Base-by-base conservation (phyloP, 2,113 vertebrate species). In the Uria lomvia region DNA sequence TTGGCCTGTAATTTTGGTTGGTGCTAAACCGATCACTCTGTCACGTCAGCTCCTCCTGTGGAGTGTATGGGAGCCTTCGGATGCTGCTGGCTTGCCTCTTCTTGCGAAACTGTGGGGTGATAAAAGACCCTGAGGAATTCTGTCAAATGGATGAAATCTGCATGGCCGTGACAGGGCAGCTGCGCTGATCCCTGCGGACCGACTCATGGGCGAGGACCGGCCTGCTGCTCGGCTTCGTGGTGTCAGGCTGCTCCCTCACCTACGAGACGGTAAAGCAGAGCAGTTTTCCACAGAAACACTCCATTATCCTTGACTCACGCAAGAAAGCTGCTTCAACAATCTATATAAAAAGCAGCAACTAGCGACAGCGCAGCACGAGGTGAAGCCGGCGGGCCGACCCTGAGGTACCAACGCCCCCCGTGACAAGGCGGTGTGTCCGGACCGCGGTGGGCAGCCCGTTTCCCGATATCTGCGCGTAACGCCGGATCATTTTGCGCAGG, bases 201-300 rank as follows among this genome's bases (percentile, higher is more conserved):
- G 19, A 21, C 4, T 8, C 8, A 6, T 12, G 29, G 2, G 29
- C 2, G 1, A 27, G 49, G 40, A 2, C 13, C 2, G 9, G 50
- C 12, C 65, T n/a, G n/a, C 70, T 34, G 30, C 30, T 19, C 8
- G 3, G 49, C 7, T 4, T 13, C 15, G 16, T 0, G 32, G 8
- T 5, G 5, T 6, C 4, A n/a, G 15, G 60, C 38, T 32, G 42
- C 50, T 38, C 34, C 15, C 3, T 21, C 3, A 42, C 13, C 26
- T 4, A 9, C 1, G 3, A 14, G 24, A 9, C 5, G 4, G 6
- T 5, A 7, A 8, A 27, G 38, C 15, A 5, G 32, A 18, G 8
- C 8, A 4, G 19, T 47, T 45, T 59, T 3, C 45, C 13, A 5
- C 60, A 26, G n/a, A 9, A 30, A n/a, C 29, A 3, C 43, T 11